Percentiles rank a stretch among this genome's conserved stretches.
phyloP scores from a whole-genome alignment of 2,888 invertebrate species.

The Cheilosia grossa region DNA sequence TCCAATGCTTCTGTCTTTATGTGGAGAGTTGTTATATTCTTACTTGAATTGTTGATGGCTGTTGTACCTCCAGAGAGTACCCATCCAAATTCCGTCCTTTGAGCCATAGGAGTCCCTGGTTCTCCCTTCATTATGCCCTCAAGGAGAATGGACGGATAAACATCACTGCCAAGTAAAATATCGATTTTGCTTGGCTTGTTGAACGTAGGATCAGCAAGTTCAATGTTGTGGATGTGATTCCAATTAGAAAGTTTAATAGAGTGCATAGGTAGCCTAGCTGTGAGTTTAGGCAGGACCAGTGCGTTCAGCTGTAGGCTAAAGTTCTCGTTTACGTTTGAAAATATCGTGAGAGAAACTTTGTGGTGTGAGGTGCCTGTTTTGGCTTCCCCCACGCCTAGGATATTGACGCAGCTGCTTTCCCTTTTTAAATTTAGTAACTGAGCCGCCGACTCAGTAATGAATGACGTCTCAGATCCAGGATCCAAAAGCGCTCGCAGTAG shows the following conservation, averaged over 20 bases:
- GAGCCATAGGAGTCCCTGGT: too few relatives aligned
- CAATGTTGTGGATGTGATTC: background rate
- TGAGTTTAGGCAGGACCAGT: background rate
- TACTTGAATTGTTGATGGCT: background rate
- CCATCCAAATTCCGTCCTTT: too few relatives aligned
- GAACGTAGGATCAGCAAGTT: background rate
- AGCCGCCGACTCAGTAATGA: background rate
- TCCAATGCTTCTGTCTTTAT: background rate
- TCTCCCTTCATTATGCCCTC: too few relatives aligned
- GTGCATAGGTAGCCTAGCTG: background rate
- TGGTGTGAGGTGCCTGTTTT: background rate
- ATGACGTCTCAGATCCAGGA: slow-evolving; percentile 14
- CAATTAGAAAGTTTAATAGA: background rate
- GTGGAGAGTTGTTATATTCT: background rate
- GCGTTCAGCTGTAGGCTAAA: background rate
- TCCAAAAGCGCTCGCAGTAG: slow-evolving; percentile 16
- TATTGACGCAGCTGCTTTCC: background rate
- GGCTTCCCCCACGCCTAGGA: background rate
- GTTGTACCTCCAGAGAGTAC: too few relatives aligned
- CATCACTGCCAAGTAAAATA: too few relatives aligned
- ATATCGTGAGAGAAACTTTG: background rate
- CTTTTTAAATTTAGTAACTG: background rate
- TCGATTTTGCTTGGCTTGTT: slow-evolving; percentile 5
- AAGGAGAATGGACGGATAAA: too few relatives aligned
- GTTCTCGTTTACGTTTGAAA: background rate